Percentiles rank a stretch among this genome's conserved stretches.
phyloP scores from a whole-genome alignment of 2,888 invertebrate genomes.

The Cataglyphis altisquamis region DNA sequence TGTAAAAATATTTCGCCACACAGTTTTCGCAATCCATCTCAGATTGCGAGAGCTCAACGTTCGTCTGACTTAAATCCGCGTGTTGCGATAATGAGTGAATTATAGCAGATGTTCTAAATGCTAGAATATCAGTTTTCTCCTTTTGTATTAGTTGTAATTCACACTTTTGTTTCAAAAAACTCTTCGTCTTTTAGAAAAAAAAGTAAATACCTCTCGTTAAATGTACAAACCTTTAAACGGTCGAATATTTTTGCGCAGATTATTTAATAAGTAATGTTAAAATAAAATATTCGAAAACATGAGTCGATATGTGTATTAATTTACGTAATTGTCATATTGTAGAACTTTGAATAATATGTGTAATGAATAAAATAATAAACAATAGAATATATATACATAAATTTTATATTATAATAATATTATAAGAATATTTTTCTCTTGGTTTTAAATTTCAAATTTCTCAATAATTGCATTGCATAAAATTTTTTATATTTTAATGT shows the following conservation, averaged over 20 bases:
- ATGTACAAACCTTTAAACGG: neutral
- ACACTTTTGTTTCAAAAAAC: neutral
- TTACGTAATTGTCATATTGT: neutral
- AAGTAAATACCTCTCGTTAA: neutral
- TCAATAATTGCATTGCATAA: neutral
- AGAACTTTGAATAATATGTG: neutral
- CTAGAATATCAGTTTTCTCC: neutral
- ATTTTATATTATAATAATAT: neutral
- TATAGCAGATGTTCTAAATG: neutral
- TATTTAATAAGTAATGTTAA: neutral
- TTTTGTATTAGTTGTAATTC: neutral
- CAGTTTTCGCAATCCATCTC: neutral
- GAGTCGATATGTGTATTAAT: neutral
- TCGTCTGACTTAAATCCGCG: neutral
- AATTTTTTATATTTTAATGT: slow-evolving; percentile 24
- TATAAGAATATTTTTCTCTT: slow-evolving; percentile 1
- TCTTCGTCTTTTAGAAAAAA: neutral
- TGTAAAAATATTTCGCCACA: neutral
- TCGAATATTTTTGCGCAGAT: neutral
- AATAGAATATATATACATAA: neutral
- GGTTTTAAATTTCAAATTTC: slow-evolving; percentile 4
- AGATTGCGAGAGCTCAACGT: neutral
- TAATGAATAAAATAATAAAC: slow-evolving; percentile 8
- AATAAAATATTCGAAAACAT: neutral
- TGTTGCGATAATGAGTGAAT: neutral